Conservation (phyloP, 2,113 vertebrate species). For the Ameiurus melas region DNA sequence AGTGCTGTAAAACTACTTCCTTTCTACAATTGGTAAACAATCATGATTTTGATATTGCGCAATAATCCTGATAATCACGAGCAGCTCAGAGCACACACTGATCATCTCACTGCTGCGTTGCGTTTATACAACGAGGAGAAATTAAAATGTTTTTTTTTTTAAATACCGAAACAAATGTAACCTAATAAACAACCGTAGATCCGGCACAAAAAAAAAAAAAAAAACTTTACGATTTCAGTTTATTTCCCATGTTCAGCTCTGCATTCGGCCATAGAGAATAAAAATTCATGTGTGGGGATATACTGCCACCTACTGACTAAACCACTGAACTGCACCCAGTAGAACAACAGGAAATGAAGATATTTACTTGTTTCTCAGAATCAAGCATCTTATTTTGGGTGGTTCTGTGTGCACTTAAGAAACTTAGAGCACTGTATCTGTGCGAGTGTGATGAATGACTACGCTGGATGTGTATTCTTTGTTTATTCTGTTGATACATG, state of each 20-base stretch:
- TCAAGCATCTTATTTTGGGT: neutral
- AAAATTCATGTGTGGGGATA: constrained; percentile 65
- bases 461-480: constrained; percentile 69
- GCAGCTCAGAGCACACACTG: neutral
- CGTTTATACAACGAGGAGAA: neutral
- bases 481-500: constrained; percentile 70
- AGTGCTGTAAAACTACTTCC: neutral
- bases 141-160: neutral
- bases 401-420: neutral
- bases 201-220: neutral
- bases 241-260: neutral
- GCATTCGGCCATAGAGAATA: too few species aligned
- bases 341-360: neutral
- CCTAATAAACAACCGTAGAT: neutral
- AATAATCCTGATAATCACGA: neutral
- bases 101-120: neutral
- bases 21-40: neutral
- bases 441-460: neutral
- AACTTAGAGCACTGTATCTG: neutral
- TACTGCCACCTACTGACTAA: constrained; percentile 71
- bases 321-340: constrained; percentile 50
- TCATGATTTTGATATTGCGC: neutral
- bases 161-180: neutral
- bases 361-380: neutral
- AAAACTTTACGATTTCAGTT: neutral